Conservation (phyloP, 2,888 invertebrate species). For the Gandaritis pyraliata region DNA sequence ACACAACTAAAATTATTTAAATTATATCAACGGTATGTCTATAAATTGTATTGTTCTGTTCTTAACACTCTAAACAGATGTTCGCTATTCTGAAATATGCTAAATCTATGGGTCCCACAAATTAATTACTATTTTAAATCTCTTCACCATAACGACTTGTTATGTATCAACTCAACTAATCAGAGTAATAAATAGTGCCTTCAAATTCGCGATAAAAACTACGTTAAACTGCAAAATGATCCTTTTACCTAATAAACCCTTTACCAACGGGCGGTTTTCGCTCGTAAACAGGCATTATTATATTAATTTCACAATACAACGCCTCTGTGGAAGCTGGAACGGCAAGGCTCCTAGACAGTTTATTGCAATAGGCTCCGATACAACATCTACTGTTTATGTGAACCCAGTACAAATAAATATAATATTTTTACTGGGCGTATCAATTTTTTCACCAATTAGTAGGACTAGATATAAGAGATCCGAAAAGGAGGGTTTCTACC, state of each 20-base stretch:
- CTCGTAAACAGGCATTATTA: constrained; percentile 42
- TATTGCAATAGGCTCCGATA: constrained; percentile 30
- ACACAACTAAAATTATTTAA: too few relatives aligned
- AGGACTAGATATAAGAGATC: too few relatives aligned
- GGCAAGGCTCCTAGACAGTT: constrained; percentile 34
- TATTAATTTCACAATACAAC: constrained; percentile 36
- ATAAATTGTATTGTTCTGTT: too few relatives aligned
- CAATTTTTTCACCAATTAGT: not conserved
- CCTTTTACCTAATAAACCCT: constrained; percentile 18
- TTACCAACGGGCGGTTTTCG: constrained; percentile 16
- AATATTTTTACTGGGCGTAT: not conserved
- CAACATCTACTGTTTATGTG: constrained; percentile 1
- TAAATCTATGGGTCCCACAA: too few relatives aligned
- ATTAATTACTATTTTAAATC: too few relatives aligned
- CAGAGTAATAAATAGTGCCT: not conserved
- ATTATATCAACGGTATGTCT: too few relatives aligned
- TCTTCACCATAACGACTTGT: too few relatives aligned
- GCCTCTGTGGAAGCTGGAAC: constrained; percentile 23
- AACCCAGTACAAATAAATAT: constrained; percentile 10
- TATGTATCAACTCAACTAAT: too few relatives aligned
- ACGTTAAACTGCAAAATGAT: constrained; percentile 10
- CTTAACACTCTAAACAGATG: too few relatives aligned
- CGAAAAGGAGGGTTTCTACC: too few relatives aligned
- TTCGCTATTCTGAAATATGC: too few relatives aligned
- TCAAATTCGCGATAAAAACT: constrained; percentile 1